Percentiles rank a stretch among this genome's conserved stretches.
Conservation (phyloP, 2,888 invertebrate species). For the Entomobrya multifasciata region DNA sequence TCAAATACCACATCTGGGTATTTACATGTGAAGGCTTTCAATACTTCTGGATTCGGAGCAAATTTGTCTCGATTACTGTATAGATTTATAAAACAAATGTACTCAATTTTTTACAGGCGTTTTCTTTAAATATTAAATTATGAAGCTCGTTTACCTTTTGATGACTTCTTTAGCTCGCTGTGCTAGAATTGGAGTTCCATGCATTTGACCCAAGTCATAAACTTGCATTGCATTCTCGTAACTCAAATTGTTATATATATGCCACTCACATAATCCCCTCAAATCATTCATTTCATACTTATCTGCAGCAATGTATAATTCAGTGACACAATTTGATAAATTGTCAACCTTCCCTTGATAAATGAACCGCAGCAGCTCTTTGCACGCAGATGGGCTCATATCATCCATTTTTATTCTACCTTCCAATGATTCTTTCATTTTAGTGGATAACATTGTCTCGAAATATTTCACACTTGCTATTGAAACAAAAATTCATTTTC, state of each 20-base stretch:
- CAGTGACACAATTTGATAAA: conserved; percentile 48
- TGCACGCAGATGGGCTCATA: conserved; percentile 51
- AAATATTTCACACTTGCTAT: conserved; percentile 71
- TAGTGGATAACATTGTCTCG: conserved; percentile 62
- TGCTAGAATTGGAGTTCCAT: conserved; percentile 53
- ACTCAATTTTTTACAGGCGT: neutral
- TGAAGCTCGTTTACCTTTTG: conserved; percentile 65
- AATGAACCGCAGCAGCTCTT: conserved; percentile 75
- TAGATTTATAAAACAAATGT: neutral
- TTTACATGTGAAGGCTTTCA: conserved; percentile 71
- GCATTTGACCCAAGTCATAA: conserved; percentile 72
- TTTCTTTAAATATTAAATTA: neutral
- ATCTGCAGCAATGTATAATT: conserved; percentile 73
- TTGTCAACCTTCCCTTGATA: conserved; percentile 71
- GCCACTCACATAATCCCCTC: conserved; percentile 70
- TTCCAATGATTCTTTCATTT: conserved; percentile 69
- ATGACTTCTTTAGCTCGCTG: conserved; percentile 71
- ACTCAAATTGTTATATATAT: conserved; percentile 56
- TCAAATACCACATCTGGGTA: conserved; percentile 76
- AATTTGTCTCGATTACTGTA: conserved; percentile 73
- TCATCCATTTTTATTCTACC: conserved; percentile 68
- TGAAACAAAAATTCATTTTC: conserved; percentile 1
- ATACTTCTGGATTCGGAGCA: conserved; percentile 66
- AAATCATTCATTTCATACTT: conserved; percentile 74
- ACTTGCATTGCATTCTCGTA: conserved; percentile 73